Evolutionary conservation across 2,113 vertebrate genomes (phyloP).

Genomic region (Xiphorhynchus elegans): DNA sequence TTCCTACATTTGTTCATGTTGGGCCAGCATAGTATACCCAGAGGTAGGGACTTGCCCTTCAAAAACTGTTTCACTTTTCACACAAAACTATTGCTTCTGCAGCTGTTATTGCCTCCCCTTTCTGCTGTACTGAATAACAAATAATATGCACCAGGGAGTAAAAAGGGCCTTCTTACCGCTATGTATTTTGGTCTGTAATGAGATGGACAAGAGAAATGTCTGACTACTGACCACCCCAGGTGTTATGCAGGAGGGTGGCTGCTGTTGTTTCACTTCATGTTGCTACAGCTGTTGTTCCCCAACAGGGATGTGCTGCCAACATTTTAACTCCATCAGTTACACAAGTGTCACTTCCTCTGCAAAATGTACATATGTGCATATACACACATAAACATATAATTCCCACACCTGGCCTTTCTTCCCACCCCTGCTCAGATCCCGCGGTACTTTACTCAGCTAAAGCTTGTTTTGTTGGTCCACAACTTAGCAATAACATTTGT

Average conservation of each 20-base stretch:
- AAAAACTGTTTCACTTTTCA: background rate
- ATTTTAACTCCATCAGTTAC: conserved; percentile 1
- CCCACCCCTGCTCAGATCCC: background rate
- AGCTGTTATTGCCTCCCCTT: background rate
- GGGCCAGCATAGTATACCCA: background rate
- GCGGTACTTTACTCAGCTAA: background rate
- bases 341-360: background rate
- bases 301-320: background rate
- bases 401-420: background rate
- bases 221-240: conserved; percentile 12
- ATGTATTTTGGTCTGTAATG: background rate
- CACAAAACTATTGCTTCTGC: background rate
- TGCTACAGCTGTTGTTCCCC: conserved; percentile 27
- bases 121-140: background rate
- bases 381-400: background rate
- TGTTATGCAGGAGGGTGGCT: background rate
- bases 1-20: background rate
- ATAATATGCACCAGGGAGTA: background rate
- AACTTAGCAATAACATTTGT: background rate
- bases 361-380: accelerated
- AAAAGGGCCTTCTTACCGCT: background rate
- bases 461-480: background rate
- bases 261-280: conserved; percentile 2
- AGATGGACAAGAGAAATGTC: background rate
- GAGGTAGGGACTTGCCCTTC: background rate